These are phyloP conservation scores for Heliconius hermathena DNA, from an alignment of 1,140 invertebrate species.

Conservation along the genomic window DNA sequence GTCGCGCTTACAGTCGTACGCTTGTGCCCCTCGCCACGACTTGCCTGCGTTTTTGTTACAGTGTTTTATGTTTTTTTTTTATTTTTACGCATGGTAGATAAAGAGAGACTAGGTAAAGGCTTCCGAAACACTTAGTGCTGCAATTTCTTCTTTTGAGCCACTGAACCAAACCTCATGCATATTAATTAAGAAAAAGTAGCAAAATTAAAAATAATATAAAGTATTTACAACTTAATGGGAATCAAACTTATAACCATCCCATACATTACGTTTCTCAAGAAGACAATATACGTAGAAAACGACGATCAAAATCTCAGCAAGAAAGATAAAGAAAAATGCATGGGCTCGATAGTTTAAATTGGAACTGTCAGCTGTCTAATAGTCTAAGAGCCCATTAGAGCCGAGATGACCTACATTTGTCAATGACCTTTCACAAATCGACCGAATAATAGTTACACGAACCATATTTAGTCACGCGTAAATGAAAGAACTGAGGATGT, in stretches of 20 bases:
- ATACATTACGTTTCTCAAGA: not conserved
- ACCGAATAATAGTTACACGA: not conserved
- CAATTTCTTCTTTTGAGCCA: no score
- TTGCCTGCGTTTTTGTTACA: no score
- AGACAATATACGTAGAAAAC: not conserved
- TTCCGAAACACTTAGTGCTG: no score
- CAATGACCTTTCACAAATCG: slow-evolving; percentile 5
- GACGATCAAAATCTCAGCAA: not conserved
- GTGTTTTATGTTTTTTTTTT: no score
- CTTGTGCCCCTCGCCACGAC: no score
- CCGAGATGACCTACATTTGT: slow-evolving; percentile 3
- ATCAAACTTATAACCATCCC: not conserved
- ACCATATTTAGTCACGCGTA: not conserved
- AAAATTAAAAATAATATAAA: no score
- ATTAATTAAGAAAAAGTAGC: no score
- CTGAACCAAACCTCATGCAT: no score
- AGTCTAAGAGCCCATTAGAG: slow-evolving; percentile 5
- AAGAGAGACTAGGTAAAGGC: no score
- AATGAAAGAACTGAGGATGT: not conserved
- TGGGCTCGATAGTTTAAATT: not conserved
- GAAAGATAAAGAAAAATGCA: not conserved
- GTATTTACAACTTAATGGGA: no score
- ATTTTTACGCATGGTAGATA: no score
- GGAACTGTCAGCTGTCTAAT: slow-evolving; percentile 6
- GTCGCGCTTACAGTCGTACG: no score